phyloP scores from a whole-genome alignment of 1,140 invertebrate genomes.

The Anthonomus grandis region DNA sequence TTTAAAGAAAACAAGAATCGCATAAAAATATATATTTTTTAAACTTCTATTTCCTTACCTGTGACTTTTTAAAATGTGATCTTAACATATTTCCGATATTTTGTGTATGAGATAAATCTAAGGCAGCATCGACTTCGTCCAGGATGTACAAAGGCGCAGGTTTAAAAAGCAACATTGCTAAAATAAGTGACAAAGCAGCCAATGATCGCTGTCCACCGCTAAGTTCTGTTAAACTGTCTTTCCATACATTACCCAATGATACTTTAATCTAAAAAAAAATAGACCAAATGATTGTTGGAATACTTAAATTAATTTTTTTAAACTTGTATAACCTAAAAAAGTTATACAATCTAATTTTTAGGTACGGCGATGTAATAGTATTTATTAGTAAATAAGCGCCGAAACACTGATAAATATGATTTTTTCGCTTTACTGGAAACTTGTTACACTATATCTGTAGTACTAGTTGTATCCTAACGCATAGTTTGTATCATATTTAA shows the following conservation, averaged over 20 bases:
- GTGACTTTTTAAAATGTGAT: conserved; percentile 90
- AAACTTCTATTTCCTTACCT: conserved; percentile 61
- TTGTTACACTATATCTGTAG: too few relatives aligned
- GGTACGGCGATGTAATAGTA: too few relatives aligned
- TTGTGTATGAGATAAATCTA: conserved; percentile 97
- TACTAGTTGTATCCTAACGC: too few relatives aligned
- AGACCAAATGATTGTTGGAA: not conserved
- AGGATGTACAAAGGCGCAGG: conserved; percentile 98
- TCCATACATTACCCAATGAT: conserved; percentile 92
- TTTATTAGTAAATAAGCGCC: too few relatives aligned
- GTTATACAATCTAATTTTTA: too few relatives aligned
- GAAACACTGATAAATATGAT: too few relatives aligned
- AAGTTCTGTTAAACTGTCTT: conserved; percentile 92
- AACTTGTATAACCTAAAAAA: too few relatives aligned
- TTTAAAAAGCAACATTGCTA: conserved; percentile 95
- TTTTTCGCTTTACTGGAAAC: too few relatives aligned
- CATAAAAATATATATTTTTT: not conserved
- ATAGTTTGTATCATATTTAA: too few relatives aligned
- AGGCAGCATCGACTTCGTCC: conserved; percentile 97
- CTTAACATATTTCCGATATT: conserved; percentile 97
- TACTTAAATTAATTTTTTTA: too few relatives aligned
- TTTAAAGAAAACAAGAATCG: not conserved
- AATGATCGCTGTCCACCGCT: conserved; percentile 96
- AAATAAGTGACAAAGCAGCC: conserved; percentile 92
- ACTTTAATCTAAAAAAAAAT: conserved; percentile 68